Conservation (phyloP, 2,888 invertebrate genomes). For the Euphydryas editha region DNA sequence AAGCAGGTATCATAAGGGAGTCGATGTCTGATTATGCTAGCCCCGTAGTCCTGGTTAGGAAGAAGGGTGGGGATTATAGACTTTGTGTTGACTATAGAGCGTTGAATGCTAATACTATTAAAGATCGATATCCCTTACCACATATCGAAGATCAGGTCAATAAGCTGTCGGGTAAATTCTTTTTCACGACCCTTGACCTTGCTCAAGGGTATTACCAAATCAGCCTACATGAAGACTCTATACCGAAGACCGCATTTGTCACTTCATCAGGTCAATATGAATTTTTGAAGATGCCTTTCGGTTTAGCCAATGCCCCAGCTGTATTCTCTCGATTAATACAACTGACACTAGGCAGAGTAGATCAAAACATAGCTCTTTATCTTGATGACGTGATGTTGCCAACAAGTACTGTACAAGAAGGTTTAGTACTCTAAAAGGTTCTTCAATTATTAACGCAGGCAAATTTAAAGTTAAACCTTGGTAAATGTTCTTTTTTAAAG, state of each 20-base stretch:
- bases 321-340: not conserved
- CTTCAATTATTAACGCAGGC: not conserved
- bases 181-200: conserved; percentile 24
- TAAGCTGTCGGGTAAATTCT: conserved; percentile 9
- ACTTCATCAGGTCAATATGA: conserved; percentile 16
- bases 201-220: conserved; percentile 30
- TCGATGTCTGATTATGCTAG: too few species aligned
- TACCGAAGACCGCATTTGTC: conserved; percentile 28
- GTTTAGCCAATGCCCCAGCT: conserved; percentile 21
- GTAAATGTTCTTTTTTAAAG: conserved; percentile 46
- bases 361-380: not conserved
- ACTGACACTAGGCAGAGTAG: not conserved
- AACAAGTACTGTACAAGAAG: conserved; percentile 23
- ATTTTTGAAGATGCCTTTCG: conserved; percentile 27
- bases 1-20: too few species aligned
- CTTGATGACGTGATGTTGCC: not conserved
- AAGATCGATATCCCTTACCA: conserved; percentile 38
- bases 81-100: too few species aligned
- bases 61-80: too few species aligned
- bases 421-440: not conserved
- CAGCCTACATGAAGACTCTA: conserved; percentile 8
- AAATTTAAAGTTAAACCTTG: conserved; percentile 37
- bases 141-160: conserved; percentile 30
- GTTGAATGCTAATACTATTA: too few species aligned
- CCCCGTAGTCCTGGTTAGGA: too few species aligned